phyloP scores from a whole-genome alignment of 1,140 invertebrate species.

The Hypsibius dujardini region DNA sequence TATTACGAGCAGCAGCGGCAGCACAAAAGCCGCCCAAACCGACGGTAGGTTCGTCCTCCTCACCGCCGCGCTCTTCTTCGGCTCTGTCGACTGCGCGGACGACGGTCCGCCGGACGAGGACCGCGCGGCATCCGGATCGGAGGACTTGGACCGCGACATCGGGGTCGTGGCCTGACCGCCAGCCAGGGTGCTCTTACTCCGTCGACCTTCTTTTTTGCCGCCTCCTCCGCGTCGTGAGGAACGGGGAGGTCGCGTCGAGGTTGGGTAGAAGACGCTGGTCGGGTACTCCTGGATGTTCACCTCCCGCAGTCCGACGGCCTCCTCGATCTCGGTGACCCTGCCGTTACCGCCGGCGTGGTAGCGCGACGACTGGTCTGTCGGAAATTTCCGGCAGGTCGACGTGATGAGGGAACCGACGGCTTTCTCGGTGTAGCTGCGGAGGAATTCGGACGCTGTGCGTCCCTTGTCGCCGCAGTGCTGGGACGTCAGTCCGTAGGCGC shows the following conservation, averaged over 20 bases:
- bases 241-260: not conserved
- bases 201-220: constrained; percentile 6
- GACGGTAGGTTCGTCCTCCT: no score
- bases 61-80: no score
- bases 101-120: no score
- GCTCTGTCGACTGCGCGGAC: no score
- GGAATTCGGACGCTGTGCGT: not conserved
- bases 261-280: not conserved
- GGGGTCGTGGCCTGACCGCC: not conserved
- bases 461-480: not conserved
- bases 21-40: no score
- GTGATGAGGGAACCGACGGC: constrained; percentile 9
- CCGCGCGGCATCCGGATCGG: no score
- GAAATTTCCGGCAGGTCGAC: constrained; percentile 10
- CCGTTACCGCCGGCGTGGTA: not conserved
- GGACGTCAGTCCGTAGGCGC: not conserved
- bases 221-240: not conserved
- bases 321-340: not conserved
- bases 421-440: constrained; percentile 4
- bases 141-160: no score
- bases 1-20: no score
- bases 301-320: not conserved
- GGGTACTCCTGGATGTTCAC: not conserved
- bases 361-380: not conserved
- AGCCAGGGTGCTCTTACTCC: not conserved